These are phyloP conservation scores for Ommatoiulus sabulosus DNA, from an alignment of 2,888 invertebrate species.

Conservation along the genomic window DNA sequence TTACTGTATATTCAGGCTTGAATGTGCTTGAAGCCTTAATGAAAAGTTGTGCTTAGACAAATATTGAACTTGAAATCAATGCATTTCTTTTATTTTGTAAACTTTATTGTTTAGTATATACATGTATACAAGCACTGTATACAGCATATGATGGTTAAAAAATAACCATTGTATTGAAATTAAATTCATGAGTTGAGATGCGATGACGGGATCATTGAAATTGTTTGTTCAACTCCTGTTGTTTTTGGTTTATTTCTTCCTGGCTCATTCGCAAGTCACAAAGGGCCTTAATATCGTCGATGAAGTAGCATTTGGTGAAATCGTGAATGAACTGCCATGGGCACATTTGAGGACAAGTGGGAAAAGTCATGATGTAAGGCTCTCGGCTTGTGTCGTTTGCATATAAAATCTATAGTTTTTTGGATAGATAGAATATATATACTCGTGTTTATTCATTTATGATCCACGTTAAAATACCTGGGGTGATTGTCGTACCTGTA, in stretches of 20 bases:
- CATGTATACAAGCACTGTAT: too few relatives aligned
- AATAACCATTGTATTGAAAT: too few relatives aligned
- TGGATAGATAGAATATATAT: neutral
- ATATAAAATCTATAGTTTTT: conserved; percentile 37
- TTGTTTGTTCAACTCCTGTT: neutral
- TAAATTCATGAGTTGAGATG: too few relatives aligned
- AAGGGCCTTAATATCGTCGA: neutral
- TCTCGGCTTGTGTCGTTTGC: neutral
- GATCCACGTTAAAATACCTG: neutral
- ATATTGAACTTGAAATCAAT: too few relatives aligned
- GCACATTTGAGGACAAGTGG: conserved; percentile 29
- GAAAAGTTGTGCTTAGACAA: too few relatives aligned
- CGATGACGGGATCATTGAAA: neutral
- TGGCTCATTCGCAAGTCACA: neutral
- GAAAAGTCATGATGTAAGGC: conserved; percentile 21
- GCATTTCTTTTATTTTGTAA: neutral
- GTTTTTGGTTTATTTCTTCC: neutral
- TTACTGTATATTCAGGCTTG: too few relatives aligned
- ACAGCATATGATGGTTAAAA: too few relatives aligned
- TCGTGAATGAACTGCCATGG: conserved; percentile 35
- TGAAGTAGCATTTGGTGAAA: neutral
- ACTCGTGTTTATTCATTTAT: neutral
- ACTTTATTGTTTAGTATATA: neutral
- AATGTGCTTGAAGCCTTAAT: too few relatives aligned
- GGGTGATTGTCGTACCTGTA: neutral